Evolutionary conservation across 2,797 vertebrate genomes (phyloP).

Genomic region (Anguilla marmorata): DNA sequence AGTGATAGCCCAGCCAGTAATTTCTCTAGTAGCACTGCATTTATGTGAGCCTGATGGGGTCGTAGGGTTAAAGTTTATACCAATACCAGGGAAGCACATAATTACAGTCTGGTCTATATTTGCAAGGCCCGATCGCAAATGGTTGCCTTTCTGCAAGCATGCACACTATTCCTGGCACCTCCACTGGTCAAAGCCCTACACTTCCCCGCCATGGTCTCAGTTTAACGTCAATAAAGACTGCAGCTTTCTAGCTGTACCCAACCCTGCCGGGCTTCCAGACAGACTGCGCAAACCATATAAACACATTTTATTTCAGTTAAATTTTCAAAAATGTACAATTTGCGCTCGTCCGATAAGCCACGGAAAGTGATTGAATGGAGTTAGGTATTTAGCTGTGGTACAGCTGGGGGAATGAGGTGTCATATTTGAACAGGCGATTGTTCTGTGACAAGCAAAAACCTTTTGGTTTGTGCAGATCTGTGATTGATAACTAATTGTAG

Average conservation of each 20-base stretch:
- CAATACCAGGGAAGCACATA: neutral
- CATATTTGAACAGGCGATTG: no score
- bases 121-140: neutral
- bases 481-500: no score
- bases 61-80: neutral
- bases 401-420: no score
- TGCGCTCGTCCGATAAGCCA: neutral
- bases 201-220: neutral
- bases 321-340: neutral
- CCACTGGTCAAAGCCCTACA: neutral
- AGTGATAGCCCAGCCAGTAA: neutral
- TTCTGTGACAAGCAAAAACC: no score
- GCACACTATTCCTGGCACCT: neutral
- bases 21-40: neutral
- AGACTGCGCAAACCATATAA: neutral
- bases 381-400: neutral
- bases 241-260: neutral
- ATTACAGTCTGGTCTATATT: neutral
- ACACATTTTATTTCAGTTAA: neutral
- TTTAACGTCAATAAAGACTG: neutral
- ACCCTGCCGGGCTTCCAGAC: neutral
- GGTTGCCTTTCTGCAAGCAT: neutral
- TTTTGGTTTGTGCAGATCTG: no score
- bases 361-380: neutral
- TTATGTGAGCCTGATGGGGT: neutral